These are phyloP conservation scores for Mylabris sibirica DNA, from an alignment of 2,888 invertebrate genomes.

Conservation along the genomic window DNA sequence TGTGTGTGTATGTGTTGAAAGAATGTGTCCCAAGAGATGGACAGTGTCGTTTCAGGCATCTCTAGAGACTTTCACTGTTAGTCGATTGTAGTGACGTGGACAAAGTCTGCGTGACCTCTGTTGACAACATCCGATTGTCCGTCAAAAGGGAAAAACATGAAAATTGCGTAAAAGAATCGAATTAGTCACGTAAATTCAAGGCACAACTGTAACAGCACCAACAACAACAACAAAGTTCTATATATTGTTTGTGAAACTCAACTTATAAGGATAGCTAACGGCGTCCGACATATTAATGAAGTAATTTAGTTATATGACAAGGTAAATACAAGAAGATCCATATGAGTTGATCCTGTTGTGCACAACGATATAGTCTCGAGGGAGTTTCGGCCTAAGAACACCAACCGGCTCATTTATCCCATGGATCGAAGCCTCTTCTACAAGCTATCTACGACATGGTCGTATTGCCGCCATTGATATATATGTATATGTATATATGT, in stretches of 20 bases:
- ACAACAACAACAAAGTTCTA: not conserved
- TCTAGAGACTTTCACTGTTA: slow-evolving; percentile 48
- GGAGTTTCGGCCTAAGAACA: slow-evolving; percentile 58
- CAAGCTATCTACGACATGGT: slow-evolving; percentile 19
- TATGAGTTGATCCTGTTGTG: slow-evolving; percentile 57
- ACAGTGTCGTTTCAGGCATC: slow-evolving; percentile 52
- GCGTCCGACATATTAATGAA: slow-evolving; percentile 49
- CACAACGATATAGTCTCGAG: slow-evolving; percentile 48
- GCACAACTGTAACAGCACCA: no score
- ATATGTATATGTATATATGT: not conserved
- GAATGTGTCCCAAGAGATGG: slow-evolving; percentile 44
- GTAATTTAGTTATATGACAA: slow-evolving; percentile 62
- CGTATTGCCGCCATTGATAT: slow-evolving; percentile 9
- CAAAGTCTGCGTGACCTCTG: slow-evolving; percentile 53
- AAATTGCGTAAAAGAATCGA: slow-evolving; percentile 20
- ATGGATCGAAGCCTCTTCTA: slow-evolving; percentile 39
- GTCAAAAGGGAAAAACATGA: slow-evolving; percentile 27
- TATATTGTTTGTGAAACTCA: slow-evolving; percentile 7
- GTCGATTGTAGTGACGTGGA: slow-evolving; percentile 56
- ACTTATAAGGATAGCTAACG: slow-evolving; percentile 14
- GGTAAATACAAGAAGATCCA: slow-evolving; percentile 60
- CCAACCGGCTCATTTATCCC: slow-evolving; percentile 55
- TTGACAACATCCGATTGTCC: slow-evolving; percentile 26
- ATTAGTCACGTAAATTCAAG: slow-evolving; percentile 7
- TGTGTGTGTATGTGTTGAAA: slow-evolving; percentile 42